phyloP scores from a whole-genome alignment of 2,888 invertebrate genomes.

The Panzeria rudis region DNA sequence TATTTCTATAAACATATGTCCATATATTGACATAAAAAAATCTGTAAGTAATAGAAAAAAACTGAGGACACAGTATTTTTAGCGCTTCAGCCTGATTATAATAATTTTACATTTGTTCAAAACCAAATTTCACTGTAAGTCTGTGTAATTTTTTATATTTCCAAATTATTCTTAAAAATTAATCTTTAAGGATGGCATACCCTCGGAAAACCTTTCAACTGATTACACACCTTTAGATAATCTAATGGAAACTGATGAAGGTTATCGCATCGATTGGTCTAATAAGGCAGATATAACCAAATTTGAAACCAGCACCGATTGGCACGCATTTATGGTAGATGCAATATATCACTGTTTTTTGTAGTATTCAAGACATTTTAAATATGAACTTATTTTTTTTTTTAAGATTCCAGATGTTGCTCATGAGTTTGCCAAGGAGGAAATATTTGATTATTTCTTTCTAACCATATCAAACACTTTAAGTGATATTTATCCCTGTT shows the following conservation, averaged over 20 bases:
- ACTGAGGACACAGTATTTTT: no score
- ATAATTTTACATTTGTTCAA: no score
- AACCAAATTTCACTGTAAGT: no score
- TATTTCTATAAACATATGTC: no score
- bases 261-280: conserved; percentile 75
- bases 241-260: conserved; percentile 76
- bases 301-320: conserved; percentile 77
- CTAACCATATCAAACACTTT: conserved; percentile 74
- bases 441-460: conserved; percentile 79
- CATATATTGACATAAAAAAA: no score
- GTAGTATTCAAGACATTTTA: not conserved
- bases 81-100: no score
- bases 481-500: conserved; percentile 81
- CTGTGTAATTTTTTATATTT: not conserved
- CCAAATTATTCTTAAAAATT: not conserved
- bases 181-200: conserved; percentile 78
- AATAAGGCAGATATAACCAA: conserved; percentile 74
- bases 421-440: conserved; percentile 75
- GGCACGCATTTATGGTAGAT: conserved; percentile 80
- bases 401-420: conserved; percentile 78
- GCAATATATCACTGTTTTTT: not conserved
- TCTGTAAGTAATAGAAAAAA: no score
- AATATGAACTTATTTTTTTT: not conserved
- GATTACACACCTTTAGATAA: conserved; percentile 77
- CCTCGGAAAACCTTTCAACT: conserved; percentile 78